A percentile compares a stretch with the other conserved stretches of the same genome.
Evolutionary conservation across 2,113 vertebrate species (phyloP).

Genomic region (Struthidea cinerea): DNA sequence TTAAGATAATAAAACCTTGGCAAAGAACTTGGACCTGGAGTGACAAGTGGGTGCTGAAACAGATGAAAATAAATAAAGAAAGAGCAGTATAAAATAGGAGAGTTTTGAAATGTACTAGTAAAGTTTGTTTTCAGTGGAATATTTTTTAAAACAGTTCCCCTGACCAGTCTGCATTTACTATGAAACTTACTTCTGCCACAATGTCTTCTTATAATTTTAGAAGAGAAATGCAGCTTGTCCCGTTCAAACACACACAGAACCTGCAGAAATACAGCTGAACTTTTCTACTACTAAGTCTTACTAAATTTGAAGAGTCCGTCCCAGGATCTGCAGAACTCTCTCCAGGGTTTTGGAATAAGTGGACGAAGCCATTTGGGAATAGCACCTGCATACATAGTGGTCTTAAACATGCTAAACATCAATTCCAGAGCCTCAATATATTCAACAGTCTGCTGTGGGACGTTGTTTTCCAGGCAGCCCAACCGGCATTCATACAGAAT

Average conservation of each 20-base stretch:
- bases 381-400: conserved; percentile 90
- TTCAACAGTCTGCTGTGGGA: conserved; percentile 82
- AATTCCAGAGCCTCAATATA: conserved; percentile 87
- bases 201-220: neutral
- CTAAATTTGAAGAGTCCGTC: conserved; percentile 95
- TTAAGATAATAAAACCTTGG: neutral
- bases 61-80: neutral
- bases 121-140: neutral
- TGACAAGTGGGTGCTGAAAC: neutral
- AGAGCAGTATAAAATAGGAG: neutral
- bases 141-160: neutral
- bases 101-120: neutral
- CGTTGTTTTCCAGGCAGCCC: conserved; percentile 82
- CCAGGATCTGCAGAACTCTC: conserved; percentile 91
- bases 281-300: conserved; percentile 70
- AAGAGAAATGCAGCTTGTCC: conserved; percentile 3
- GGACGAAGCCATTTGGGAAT: conserved; percentile 91
- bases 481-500: conserved; percentile 86
- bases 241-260: neutral
- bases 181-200: neutral
- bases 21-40: neutral
- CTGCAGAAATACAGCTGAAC: conserved; percentile 16
- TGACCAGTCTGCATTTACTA: neutral
- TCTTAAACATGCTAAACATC: conserved; percentile 96
- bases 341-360: conserved; percentile 89